Base-by-base conservation (phyloP, 53 echinoderm and acorn worm genomes). In the Paracentrotus lividus region DNA sequence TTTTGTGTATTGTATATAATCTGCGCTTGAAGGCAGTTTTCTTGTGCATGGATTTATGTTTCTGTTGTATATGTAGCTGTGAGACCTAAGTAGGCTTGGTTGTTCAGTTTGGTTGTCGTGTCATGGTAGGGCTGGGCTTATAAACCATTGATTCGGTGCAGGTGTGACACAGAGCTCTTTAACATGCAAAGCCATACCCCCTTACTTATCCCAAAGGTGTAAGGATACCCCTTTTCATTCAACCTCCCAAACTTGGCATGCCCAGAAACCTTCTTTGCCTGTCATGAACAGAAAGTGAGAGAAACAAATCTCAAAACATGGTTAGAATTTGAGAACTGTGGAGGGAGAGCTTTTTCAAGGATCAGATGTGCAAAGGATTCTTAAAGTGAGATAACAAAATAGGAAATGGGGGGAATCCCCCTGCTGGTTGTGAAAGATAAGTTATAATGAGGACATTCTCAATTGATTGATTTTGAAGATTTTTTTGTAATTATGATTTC, bases 121-220 rank as follows among this genome's bases (percentile, higher is more conserved):
- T 49, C 51, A 47, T 47, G 31, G 84, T 84, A 49, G 84, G 49
- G 84, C 84, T 84, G n/a, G n/a, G n/a, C n/a, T n/a, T n/a, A n/a
- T n/a, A 47, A 84, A 33, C 88, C 54, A 88, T 88, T 34, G 88
- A 88, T 88, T 88, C 36, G 3, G 57, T 88, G 88, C 88, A 88
- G 88, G 88, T 88, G 88, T 88, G 56, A 53, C 88, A 56, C 32
- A 54, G 57, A 26, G 52, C 88, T 55, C 54, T 38, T 88, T 55
- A 88, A 21, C 88, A 88, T 52, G 33, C 57, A 31, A 56, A 33
- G 57, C 57, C 54, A 38, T 57, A 32, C 54, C 57, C 36, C 88
- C 33, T 56, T 32, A 53, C 52, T 32, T 88, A 55, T 42, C 57
- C 88, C 58, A 14, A 38, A 33, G 86, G 14, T 56, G 56, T 33